Conservation (phyloP, 1,140 invertebrate genomes). For the Choristoneura fumiferana region DNA sequence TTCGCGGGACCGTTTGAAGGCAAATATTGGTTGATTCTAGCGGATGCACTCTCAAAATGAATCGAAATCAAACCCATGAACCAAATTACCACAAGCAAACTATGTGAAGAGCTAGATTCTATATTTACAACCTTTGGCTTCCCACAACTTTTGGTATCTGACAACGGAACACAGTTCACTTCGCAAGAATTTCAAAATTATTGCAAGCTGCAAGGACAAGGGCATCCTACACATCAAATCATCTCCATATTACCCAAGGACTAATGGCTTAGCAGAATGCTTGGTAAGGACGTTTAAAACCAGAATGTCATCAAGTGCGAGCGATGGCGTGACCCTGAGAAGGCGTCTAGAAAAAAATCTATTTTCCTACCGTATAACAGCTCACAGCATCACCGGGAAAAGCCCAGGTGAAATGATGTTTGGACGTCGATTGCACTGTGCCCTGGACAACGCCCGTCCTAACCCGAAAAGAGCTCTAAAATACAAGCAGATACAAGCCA, state of each 20-base stretch:
- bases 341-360: no score
- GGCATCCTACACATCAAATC: background rate
- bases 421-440: no score
- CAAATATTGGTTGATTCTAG: background rate
- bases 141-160: background rate
- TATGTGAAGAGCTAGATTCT: background rate
- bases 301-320: background rate
- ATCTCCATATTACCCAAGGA: background rate
- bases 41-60: constrained; percentile 1
- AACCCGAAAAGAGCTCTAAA: no score
- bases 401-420: no score
- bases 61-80: constrained; percentile 4
- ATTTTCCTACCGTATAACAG: no score
- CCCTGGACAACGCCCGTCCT: no score
- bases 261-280: background rate
- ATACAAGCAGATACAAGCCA: no score
- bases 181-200: background rate
- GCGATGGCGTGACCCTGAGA: no score
- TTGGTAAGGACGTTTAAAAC: background rate
- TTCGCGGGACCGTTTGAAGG: no score
- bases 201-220: background rate
- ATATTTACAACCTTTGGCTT: constrained; percentile 2
- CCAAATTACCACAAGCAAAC: background rate
- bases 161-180: background rate
- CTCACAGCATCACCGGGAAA: no score